Evolutionary conservation across 2,797 vertebrate species (phyloP), one percentile per base, ranked within the genome.

Genomic region (Melanotaenia parkinsoni): DNA sequence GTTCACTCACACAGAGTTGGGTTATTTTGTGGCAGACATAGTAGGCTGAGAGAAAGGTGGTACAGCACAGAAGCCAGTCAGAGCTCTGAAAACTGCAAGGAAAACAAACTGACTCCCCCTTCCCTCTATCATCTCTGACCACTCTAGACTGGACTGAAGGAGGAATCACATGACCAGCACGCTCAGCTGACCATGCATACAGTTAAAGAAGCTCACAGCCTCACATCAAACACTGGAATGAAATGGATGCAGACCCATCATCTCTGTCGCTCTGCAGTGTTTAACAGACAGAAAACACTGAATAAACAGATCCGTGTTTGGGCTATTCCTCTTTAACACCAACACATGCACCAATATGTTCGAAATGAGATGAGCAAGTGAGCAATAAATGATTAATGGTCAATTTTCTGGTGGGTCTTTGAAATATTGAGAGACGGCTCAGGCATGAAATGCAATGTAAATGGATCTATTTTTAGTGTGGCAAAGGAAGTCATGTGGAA

Each of bases 381-480:
- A 77, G 75, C 43, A 50, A 67, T 91, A 73, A 91, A 92, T 90
- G 74, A 91, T 91, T 90, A 84, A 92, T 91, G 81, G 58, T 91
- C 70, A 89, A 86, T 91, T 91, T 90, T 88, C 86, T 80, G 67
- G 70, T 78, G 79, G 83, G 79, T 65, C 80, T 83, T 73, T 91
- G 80, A 92, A 91, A 92, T 92, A 88, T 91, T 91, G 88, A 92
- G 79, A 73, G 80, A 20, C 63, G 87, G 81, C 82, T 90, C 86
- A 86, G 86, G 86, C 89, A 85, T 92, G 87, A 89, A 91, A 92
- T 92, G 87, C 83, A 88, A 89, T 88, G 89, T 90, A 91, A 90
- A 91, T 90, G 86, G 77, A 74, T 88, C 84, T 91, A 93, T 93
- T 91, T 93, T 90, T 93, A 93, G 89, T 3, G 24, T 0, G 14